These are phyloP conservation scores for Chloroceryle amazona DNA, from an alignment of 2,797 vertebrate species.

Conservation along the genomic window DNA sequence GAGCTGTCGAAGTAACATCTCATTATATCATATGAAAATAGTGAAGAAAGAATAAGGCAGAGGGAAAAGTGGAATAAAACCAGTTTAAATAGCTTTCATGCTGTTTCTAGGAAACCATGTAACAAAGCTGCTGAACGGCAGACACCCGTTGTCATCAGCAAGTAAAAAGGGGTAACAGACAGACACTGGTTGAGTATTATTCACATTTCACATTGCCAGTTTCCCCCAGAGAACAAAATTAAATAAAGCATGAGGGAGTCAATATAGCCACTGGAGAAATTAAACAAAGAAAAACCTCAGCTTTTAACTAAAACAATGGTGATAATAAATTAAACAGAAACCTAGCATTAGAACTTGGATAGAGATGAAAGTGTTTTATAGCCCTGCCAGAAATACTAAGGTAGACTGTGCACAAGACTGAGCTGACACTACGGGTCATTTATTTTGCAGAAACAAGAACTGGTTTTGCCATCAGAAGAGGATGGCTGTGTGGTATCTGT, in stretches of 20 bases:
- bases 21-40: conserved; percentile 57
- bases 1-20: conserved; percentile 57
- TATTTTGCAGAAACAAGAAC: conserved; percentile 4
- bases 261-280: not conserved
- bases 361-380: not conserved
- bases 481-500: not conserved
- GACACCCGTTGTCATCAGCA: not conserved
- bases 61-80: conserved; percentile 38
- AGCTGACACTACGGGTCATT: not conserved
- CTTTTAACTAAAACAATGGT: not conserved
- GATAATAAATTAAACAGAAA: not conserved
- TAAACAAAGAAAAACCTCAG: not conserved
- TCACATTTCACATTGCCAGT: not conserved
- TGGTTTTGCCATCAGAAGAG: not conserved
- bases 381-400: not conserved
- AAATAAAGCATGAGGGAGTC: not conserved
- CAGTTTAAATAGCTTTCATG: conserved; percentile 45
- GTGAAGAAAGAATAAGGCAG: conserved; percentile 24
- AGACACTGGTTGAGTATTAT: not conserved
- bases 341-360: not conserved
- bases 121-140: conserved; percentile 13
- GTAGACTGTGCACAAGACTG: not conserved
- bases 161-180: not conserved
- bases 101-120: conserved; percentile 23
- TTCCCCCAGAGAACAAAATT: not conserved